These are phyloP conservation scores for Eulemur rubriventer DNA, from an alignment of 2,797 vertebrate species.

Conservation along the genomic window DNA sequence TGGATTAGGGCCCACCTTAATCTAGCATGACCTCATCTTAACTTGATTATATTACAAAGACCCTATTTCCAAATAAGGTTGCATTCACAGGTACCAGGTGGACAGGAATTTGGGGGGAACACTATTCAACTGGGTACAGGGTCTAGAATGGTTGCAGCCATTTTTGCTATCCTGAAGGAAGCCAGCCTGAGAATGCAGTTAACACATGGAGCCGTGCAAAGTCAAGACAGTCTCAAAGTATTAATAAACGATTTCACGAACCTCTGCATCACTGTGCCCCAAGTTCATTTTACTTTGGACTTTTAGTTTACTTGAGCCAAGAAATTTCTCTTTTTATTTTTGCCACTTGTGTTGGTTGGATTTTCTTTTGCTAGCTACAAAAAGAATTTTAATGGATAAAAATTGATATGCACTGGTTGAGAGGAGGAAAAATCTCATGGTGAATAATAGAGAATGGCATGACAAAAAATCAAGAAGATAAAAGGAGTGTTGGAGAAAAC, in stretches of 20 bases:
- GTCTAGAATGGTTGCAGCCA: background rate
- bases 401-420: background rate
- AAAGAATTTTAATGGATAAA: constrained; percentile 35
- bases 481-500: background rate
- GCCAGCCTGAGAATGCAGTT: background rate
- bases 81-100: background rate
- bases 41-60: background rate
- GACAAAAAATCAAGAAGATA: background rate
- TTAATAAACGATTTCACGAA: background rate
- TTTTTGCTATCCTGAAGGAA: background rate
- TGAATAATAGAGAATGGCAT: background rate
- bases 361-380: background rate
- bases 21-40: background rate
- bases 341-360: background rate
- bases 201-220: background rate
- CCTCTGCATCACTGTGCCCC: background rate
- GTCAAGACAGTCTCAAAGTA: background rate
- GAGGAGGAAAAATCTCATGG: background rate
- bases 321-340: background rate
- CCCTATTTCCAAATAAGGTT: background rate
- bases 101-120: background rate
- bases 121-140: background rate
- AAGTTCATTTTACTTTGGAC: background rate
- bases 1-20: background rate
- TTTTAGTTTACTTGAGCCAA: background rate